phyloP scores from a whole-genome alignment of 2,888 invertebrate species.

The Drosophila pegasa region DNA sequence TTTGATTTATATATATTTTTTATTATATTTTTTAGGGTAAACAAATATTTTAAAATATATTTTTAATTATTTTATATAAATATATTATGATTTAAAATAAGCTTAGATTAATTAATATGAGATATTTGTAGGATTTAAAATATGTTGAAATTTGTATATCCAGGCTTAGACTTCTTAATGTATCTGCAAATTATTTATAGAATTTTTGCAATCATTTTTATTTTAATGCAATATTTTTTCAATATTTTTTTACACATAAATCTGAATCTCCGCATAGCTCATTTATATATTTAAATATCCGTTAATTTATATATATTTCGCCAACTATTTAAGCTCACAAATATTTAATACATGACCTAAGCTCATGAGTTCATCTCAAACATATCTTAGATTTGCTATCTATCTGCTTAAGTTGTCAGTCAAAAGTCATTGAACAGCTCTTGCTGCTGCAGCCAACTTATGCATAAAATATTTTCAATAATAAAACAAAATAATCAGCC shows the following conservation, averaged over 20 bases:
- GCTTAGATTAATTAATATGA: no score
- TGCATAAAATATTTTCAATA: conserved; percentile 50
- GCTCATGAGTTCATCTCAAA: not conserved
- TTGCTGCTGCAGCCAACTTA: conserved; percentile 25
- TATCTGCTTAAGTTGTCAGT: conserved; percentile 2
- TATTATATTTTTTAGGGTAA: not conserved
- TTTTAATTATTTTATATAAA: no score
- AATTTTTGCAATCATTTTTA: no score
- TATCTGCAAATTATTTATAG: no score
- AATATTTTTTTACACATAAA: no score
- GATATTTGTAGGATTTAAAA: no score
- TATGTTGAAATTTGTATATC: no score
- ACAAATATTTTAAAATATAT: no score
- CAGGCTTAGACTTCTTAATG: no score
- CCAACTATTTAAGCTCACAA: not conserved
- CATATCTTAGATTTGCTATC: not conserved
- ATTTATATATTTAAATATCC: not conserved
- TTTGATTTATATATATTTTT: not conserved
- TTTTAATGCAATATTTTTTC: no score
- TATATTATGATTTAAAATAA: no score
- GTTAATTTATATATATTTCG: not conserved
- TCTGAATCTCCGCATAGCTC: not conserved
- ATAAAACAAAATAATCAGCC: conserved; percentile 43
- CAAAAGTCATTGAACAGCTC: conserved; percentile 9
- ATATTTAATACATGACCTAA: not conserved